Base-by-base conservation (phyloP, 2,888 invertebrate species). In the Chymomyza procnemis region DNA sequence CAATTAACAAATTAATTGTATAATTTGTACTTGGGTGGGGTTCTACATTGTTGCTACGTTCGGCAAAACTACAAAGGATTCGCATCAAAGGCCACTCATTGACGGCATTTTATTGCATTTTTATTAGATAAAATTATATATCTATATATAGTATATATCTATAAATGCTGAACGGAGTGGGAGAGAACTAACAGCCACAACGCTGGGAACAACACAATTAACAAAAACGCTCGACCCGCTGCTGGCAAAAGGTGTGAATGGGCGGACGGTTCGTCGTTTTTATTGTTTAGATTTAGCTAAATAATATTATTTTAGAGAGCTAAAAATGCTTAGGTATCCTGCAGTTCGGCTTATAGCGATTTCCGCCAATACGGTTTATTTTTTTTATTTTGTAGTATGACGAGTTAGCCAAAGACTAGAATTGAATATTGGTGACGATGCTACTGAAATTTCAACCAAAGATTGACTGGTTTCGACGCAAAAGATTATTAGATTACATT, bases 281-380 rank as follows among this genome's bases (percentile, higher is more conserved):
- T 55, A 55, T 50, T 55, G 55, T 55, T 55, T 55, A 50, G 55
- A 16, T 55, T 55, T 26, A 18, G 26, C 21, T 9, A 21, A 22
- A 55, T 6, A 26, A 19, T 54, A 19, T 26, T n/a, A n/a, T n/a
- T n/a, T n/a, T n/a, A n/a, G n/a, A n/a, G n/a, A n/a, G n/a, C n/a
- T n/a, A n/a, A n/a, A n/a, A n/a, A n/a, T n/a, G n/a, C n/a, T n/a
- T n/a, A n/a, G n/a, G n/a, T n/a, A n/a, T n/a, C n/a, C n/a, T n/a
- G n/a, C n/a, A n/a, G n/a, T n/a, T n/a, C n/a, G n/a, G n/a, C n/a
- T n/a, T n/a, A n/a, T n/a, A n/a, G n/a, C n/a, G n/a, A n/a, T n/a
- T n/a, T n/a, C n/a, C n/a, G n/a, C n/a, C n/a, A n/a, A n/a, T n/a
- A n/a, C n/a, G n/a, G n/a, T n/a, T n/a, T n/a, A n/a, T n/a, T n/a